These are phyloP conservation scores for Hypomesus transpacificus DNA, from an alignment of 2,113 vertebrate species.

Conservation along the genomic window DNA sequence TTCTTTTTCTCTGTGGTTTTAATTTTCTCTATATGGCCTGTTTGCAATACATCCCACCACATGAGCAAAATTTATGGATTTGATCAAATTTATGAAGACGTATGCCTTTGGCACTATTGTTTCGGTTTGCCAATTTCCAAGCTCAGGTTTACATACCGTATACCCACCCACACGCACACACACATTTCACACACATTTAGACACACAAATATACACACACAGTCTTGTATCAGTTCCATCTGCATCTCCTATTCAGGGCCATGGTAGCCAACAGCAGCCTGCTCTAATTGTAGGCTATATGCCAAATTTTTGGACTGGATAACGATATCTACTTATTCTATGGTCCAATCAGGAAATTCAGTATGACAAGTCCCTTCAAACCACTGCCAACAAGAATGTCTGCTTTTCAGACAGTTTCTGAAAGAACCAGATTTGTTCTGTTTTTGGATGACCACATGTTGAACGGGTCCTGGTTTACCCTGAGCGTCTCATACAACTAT, in stretches of 20 bases:
- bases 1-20: conserved; percentile 43
- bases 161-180: conserved; percentile 8
- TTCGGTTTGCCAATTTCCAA: conserved; percentile 45
- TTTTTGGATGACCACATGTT: conserved; percentile 47
- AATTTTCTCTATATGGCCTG: conserved; percentile 46
- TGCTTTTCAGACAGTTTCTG: conserved; percentile 50
- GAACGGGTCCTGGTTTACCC: conserved; percentile 30
- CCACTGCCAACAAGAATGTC: conserved; percentile 57
- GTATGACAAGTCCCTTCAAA: conserved; percentile 57
- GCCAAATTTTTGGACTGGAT: conserved; percentile 50
- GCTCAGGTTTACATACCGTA: conserved; percentile 35
- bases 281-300: conserved; percentile 55
- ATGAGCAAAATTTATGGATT: conserved; percentile 59
- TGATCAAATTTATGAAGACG: conserved; percentile 60
- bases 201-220: conserved; percentile 11
- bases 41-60: conserved; percentile 46
- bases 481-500: too few relatives aligned
- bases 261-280: conserved; percentile 54
- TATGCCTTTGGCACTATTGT: conserved; percentile 49
- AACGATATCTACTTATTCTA: conserved; percentile 56
- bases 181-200: conserved; percentile 8
- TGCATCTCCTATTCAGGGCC: conserved; percentile 49
- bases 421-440: conserved; percentile 46
- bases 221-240: conserved; percentile 58
- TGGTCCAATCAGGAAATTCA: conserved; percentile 63